These are phyloP conservation scores for Lacerta viridis DNA, from an alignment of 2,797 vertebrate genomes.

Conservation along the genomic window DNA sequence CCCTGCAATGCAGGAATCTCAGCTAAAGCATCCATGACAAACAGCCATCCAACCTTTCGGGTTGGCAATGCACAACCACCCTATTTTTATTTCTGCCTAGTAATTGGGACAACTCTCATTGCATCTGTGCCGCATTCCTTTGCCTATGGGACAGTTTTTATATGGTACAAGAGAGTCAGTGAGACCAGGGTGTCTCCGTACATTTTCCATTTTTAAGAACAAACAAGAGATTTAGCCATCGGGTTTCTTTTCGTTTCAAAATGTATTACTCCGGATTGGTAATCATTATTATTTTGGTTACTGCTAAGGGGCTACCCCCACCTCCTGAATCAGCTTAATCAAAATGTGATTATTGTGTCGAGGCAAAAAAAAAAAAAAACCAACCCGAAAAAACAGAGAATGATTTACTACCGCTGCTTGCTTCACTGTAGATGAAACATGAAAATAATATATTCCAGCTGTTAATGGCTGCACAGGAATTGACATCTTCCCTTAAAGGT, in stretches of 20 bases:
- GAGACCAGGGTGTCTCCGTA: background rate
- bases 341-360: conserved; percentile 42
- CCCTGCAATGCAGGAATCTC: background rate
- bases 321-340: conserved; percentile 8
- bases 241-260: conserved; percentile 39
- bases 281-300: background rate
- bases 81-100: background rate
- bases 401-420: conserved; percentile 18
- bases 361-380: background rate
- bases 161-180: background rate
- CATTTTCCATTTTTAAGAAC: background rate
- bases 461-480: background rate
- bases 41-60: too few species aligned
- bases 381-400: background rate
- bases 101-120: background rate
- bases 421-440: conserved; percentile 19
- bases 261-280: conserved; percentile 28
- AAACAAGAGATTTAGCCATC: background rate
- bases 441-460: conserved; percentile 15
- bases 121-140: background rate
- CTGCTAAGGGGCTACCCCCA: background rate
- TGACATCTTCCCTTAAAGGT: conserved; percentile 31
- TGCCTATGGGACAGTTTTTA: background rate
- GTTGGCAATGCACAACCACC: background rate
- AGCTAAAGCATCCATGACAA: too few species aligned